Evolutionary conservation across 2,797 vertebrate genomes (phyloP), one percentile per base, ranked within the genome.

Genomic region (Pelodytes ibericus): DNA sequence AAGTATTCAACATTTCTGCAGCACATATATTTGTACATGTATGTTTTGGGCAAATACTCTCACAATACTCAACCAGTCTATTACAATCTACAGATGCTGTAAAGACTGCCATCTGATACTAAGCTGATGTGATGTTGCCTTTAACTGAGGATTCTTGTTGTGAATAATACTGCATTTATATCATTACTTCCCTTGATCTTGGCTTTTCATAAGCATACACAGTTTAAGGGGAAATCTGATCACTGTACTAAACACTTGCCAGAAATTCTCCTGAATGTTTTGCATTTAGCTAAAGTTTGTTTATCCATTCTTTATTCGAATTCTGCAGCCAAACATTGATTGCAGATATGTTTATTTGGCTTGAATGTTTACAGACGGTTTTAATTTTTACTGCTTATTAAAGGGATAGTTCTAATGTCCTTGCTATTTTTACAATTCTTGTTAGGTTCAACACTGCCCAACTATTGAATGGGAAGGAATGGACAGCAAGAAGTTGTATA

Each of bases 401-500:
- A n/a, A 4, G 8, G 31, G 6, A 8, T 31, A 30, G 9, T 27
- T 30, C n/a, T 56, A n/a, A 11, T 56, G 0, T 57, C 18, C 15
- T 53, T 53, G 6, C 41, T 13, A 3, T 53, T 53, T 63, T 22
- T 60, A 36, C n/a, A 16, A 15, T 33, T 26, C 57, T 8, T 61
- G 57, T 26, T 47, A 97, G 96, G 95, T 97, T 67, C 93, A 94
- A 87, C 83, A 86, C 31, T 86, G 90, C 20, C 96, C 96, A 80
- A 94, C 91, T 67, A 81, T 99, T 4, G 85, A 92, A 8, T 99
- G 97, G 97, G 91, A 94, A 2, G 94, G 94, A 71, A 93, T 94
- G 5, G 93, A 97, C 82, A 3, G 92, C 3, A 81, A 82, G 51
- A 97, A 97, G 80, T 82, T 98, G 24, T 98, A 98, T 86, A 96